phyloP scores from a whole-genome alignment of 2,888 invertebrate species.

The Eilema sororculum region DNA sequence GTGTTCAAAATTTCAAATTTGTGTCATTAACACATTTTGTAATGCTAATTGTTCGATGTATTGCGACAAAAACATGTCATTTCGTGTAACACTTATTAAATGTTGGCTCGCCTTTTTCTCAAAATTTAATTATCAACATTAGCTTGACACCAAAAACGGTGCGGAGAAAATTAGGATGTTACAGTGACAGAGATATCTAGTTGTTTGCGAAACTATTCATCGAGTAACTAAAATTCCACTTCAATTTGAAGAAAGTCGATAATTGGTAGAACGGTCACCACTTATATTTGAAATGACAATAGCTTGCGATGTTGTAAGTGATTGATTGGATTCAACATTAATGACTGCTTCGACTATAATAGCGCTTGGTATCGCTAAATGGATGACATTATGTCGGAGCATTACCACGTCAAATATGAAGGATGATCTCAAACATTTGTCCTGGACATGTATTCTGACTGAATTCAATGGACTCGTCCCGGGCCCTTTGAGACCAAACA shows the following conservation, averaged over 20 bases:
- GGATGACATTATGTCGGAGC: slow-evolving; percentile 74
- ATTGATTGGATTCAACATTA: slow-evolving; percentile 76
- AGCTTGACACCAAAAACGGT: slow-evolving; percentile 77
- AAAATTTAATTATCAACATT: slow-evolving; percentile 85
- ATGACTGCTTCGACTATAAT: slow-evolving; percentile 74
- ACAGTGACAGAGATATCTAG: slow-evolving; percentile 53
- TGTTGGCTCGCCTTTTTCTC: slow-evolving; percentile 73
- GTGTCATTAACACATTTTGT: slow-evolving; percentile 78
- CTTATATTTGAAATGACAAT: slow-evolving; percentile 60
- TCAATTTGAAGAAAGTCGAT: slow-evolving; percentile 79
- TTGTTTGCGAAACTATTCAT: slow-evolving; percentile 78
- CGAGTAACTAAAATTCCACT: slow-evolving; percentile 65
- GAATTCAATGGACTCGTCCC: slow-evolving; percentile 64
- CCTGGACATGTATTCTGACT: slow-evolving; percentile 63
- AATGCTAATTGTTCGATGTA: slow-evolving; percentile 78
- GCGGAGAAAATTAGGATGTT: slow-evolving; percentile 62
- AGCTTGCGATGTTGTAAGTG: slow-evolving; percentile 57
- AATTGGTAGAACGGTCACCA: slow-evolving; percentile 63
- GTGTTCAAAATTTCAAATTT: slow-evolving; percentile 74
- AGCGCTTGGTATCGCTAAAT: slow-evolving; percentile 75
- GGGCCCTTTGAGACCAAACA: slow-evolving; percentile 59
- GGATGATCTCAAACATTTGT: slow-evolving; percentile 73
- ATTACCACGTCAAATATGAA: slow-evolving; percentile 78
- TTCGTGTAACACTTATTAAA: slow-evolving; percentile 83
- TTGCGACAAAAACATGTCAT: slow-evolving; percentile 71